Evolutionary conservation across 2,113 vertebrate genomes (phyloP), one percentile per base, ranked within the genome.

Genomic region (Podilymbus podiceps): DNA sequence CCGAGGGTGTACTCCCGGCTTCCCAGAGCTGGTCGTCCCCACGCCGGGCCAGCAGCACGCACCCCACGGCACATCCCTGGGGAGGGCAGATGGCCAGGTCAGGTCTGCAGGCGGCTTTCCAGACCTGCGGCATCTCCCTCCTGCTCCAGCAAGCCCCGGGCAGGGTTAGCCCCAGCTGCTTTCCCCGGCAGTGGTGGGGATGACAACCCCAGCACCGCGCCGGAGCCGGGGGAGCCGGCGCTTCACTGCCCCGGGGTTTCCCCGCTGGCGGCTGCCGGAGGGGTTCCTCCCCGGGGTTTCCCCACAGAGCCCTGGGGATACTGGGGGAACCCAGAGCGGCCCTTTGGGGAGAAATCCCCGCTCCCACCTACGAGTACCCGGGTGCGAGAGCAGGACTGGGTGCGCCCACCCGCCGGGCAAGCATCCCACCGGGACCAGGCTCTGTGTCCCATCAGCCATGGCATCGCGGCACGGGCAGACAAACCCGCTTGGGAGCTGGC

Each of bases 381-480:
- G 35, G 8, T 17, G 4, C 2, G 15, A 53, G 60, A 74, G 12
- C 8, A 19, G n/a, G 30, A 71, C 28, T 12, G 56, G 71, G 25
- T 10, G 21, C 12, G 12, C 23, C 40, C 28, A 69, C 24, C 18
- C 55, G 18, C 35, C 0, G 5, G 6, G 2, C 0, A 3, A 90
- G 28, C 17, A 73, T 20, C 59, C 56, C 46, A 30, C 33, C 2
- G 4, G 60, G 47, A 63, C 2, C 4, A 24, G 12, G 59, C 25
- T 50, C 17, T 47, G 28, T 11, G 30, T 2, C 59, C 59, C 60
- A 59, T 27, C 69, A 75, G 67, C 90, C 4, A 1, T 2, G 28
- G 50, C 47, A 55, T 21, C 0, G 0, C 2, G 5, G 63, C 49
- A 77, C 4, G 0, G 3, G 8, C 1, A 4, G 46, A 58, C 74